Conservation (phyloP, 2,797 vertebrate species). For the Apogon talboti region DNA sequence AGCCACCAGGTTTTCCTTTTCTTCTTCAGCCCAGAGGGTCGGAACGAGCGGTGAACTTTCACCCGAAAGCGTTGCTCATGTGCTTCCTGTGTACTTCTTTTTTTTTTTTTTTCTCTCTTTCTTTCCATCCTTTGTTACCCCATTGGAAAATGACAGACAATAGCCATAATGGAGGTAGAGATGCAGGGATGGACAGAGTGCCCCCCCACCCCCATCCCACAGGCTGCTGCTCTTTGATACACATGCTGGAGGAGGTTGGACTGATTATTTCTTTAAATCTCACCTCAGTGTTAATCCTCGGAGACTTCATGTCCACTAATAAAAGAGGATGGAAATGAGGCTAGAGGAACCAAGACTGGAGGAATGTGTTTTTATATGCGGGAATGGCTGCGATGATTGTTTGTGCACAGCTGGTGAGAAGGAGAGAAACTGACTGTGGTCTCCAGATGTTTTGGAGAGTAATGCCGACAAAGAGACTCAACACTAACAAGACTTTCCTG, state of each 20-base stretch:
- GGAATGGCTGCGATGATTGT: slow-evolving; percentile 23
- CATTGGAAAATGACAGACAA: slow-evolving; percentile 56
- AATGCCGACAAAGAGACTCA: slow-evolving; percentile 40
- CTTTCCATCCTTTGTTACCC: slow-evolving; percentile 22
- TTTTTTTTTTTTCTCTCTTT: slow-evolving; percentile 30
- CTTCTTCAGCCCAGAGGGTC: slow-evolving; percentile 28
- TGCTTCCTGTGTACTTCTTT: slow-evolving; percentile 35
- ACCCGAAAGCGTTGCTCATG: slow-evolving; percentile 61
- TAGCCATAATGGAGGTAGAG: slow-evolving; percentile 63
- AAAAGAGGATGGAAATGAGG: slow-evolving; percentile 32
- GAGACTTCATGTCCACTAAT: slow-evolving; percentile 38
- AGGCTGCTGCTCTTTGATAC: slow-evolving; percentile 58
- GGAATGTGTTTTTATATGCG: slow-evolving; percentile 60
- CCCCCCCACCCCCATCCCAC: slow-evolving; percentile 11
- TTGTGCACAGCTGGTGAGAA: slow-evolving; percentile 20
- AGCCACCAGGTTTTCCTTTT: slow-evolving; percentile 34
- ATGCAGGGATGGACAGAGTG: slow-evolving; percentile 11
- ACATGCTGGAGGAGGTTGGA: slow-evolving; percentile 65
- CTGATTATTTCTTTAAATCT: slow-evolving; percentile 49
- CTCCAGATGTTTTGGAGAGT: slow-evolving; percentile 34
- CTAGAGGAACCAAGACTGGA: slow-evolving; percentile 40
- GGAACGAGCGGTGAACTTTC: slow-evolving; percentile 73
- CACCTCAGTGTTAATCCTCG: slow-evolving; percentile 36
- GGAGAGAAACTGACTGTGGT: slow-evolving; percentile 16
- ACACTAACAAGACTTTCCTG: slow-evolving; percentile 40